Evolutionary conservation across 92 coral and sea anemone genomes (phyloP).

Genomic region (Isaurus tuberculatus): DNA sequence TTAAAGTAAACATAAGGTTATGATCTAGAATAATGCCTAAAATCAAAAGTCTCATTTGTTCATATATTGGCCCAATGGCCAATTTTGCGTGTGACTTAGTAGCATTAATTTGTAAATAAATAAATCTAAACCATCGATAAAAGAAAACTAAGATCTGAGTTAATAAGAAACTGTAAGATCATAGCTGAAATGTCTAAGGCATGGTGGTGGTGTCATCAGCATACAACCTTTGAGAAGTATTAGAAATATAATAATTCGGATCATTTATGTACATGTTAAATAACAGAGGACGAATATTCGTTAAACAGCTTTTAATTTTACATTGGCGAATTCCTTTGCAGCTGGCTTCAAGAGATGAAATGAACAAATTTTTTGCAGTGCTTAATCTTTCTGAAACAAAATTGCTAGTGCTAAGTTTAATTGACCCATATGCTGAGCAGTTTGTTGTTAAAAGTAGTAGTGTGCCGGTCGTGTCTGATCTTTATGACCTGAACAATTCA

Average conservation of each 20-base stretch:
- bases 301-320: too few species aligned
- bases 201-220: slow-evolving; percentile 63
- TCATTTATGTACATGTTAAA: slow-evolving; percentile 13
- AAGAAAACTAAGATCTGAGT: slow-evolving; percentile 41
- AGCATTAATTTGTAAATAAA: slow-evolving; percentile 45
- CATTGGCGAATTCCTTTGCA: too few species aligned
- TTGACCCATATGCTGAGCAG: too few species aligned
- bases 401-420: too few species aligned
- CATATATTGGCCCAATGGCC: slow-evolving; percentile 37
- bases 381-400: too few species aligned
- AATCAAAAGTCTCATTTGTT: neutral
- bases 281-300: neutral
- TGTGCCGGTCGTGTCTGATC: too few species aligned
- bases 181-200: slow-evolving; percentile 52
- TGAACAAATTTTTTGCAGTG: too few species aligned
- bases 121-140: slow-evolving; percentile 49
- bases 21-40: slow-evolving; percentile 52
- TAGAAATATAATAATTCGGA: neutral
- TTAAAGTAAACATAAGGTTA: slow-evolving; percentile 15
- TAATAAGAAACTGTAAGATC: slow-evolving; percentile 43
- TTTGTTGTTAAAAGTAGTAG: too few species aligned
- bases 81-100: slow-evolving; percentile 68
- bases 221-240: slow-evolving; percentile 53
- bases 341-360: too few species aligned
- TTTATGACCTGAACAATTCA: too few species aligned